Evolutionary conservation across 2,797 vertebrate genomes (phyloP), one percentile per base, ranked within the genome.

Genomic region (Acanthornis magna): DNA sequence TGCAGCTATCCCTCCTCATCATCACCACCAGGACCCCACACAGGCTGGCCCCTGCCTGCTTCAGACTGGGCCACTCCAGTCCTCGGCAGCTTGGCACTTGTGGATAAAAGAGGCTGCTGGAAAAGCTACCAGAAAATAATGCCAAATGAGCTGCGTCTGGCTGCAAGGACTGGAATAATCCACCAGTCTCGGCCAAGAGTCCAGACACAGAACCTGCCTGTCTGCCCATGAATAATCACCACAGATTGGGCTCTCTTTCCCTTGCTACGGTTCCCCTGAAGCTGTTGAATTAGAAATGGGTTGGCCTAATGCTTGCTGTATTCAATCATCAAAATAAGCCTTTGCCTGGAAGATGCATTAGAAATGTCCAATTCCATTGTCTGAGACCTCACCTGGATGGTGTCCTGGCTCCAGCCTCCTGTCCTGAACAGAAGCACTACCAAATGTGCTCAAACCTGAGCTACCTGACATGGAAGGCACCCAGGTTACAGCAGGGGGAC

Each of bases 81-180:
- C 60, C 53, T 57, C 15, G 3, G 67, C 79, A 61, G 84, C 48
- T 71, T 62, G 55, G 61, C 36, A 47, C 42, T 87, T 26, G 47
- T 5, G 38, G 36, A 36, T 84, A 8, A 78, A 92, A 85, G 57
- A 81, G 48, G 29, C 36, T 89, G 25, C 26, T 87, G 93, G 82
- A 88, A 75, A 88, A 89, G 73, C 26, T 57, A 88, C 25, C 70
- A 84, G 60, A 60, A 79, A 68, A 86, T 77, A 34, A 38, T 93
- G 91, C 78, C 93, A 91, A 86, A 67, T 87, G 60, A 73, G 43
- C 68, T 55, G 80, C 36, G 34, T 85, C 80, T 93, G 91, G 75
- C 91, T 92, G 47, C 78, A 63, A 22, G 34, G 57, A 82, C 88
- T 53, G 67, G 73, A 95, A 74, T 85, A 95, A 93, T 68, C 40